A percentile compares a stretch with the other conserved stretches of the same genome.
Conservation (phyloP, 2,888 invertebrate species). For the Chromoteleia sp. region DNA sequence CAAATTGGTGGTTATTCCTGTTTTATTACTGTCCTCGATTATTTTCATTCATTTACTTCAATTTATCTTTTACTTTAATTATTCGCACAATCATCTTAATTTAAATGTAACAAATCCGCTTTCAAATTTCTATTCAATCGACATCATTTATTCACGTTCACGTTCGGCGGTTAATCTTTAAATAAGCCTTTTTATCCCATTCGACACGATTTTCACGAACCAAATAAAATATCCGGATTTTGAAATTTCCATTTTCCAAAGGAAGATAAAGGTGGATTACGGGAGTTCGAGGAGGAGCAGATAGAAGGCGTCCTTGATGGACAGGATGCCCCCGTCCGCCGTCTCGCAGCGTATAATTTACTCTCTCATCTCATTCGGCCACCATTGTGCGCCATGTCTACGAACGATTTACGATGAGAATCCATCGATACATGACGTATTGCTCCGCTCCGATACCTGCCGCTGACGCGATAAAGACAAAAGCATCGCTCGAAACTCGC, state of each 20-base stretch:
- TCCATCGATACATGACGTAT: constrained; percentile 67
- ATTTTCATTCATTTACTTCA: no score
- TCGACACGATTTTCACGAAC: no score
- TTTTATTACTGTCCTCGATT: no score
- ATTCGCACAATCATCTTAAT: no score
- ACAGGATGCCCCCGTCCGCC: constrained; percentile 80
- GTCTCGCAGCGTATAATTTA: constrained; percentile 78
- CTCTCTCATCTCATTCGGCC: constrained; percentile 79
- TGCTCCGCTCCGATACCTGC: constrained; percentile 56
- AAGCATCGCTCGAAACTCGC: constrained; percentile 66
- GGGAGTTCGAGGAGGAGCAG: constrained; percentile 75
- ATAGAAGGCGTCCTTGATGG: constrained; percentile 81
- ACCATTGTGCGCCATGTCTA: constrained; percentile 77
- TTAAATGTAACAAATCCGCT: no score
- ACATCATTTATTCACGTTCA: no score
- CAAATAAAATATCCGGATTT: constrained; percentile 19
- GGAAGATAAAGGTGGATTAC: constrained; percentile 73
- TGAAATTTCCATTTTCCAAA: constrained; percentile 10
- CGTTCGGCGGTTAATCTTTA: not conserved
- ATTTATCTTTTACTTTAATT: not conserved
- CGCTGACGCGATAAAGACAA: constrained; percentile 70
- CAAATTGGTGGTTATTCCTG: no score
- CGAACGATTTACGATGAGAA: constrained; percentile 76
- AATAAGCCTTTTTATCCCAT: no score
- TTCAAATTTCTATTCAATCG: no score